Percentiles rank a stretch among this genome's conserved stretches.
phyloP scores from a whole-genome alignment of 2,113 vertebrate genomes.

The Myiagra hebetior region DNA sequence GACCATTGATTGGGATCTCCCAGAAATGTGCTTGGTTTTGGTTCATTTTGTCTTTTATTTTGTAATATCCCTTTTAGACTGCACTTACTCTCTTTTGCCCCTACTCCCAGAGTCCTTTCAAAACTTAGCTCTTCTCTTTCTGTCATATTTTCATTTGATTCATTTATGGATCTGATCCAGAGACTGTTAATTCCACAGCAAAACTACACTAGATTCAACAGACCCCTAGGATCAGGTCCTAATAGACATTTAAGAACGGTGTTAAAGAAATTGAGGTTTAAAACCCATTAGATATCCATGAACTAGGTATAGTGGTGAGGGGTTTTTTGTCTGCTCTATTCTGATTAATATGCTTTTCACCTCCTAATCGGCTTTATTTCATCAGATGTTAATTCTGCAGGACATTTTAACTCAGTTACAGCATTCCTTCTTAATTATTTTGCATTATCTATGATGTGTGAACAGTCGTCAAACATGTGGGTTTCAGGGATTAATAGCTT shows the following conservation, averaged over 20 bases:
- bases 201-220: background rate
- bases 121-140: background rate
- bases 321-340: background rate
- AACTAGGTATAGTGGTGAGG: background rate
- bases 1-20: background rate
- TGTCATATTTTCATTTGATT: background rate
- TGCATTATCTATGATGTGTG: background rate
- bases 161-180: background rate
- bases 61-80: background rate
- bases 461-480: background rate
- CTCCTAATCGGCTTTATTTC: background rate
- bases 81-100: background rate
- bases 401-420: background rate
- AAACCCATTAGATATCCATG: background rate
- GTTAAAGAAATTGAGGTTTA: background rate
- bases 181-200: background rate
- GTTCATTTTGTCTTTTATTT: background rate
- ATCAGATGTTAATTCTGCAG: background rate
- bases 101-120: background rate
- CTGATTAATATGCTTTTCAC: background rate
- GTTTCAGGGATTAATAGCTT: background rate
- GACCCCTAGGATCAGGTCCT: background rate
- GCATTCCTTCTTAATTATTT: background rate
- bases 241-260: background rate
- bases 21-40: accelerated